Evolutionary conservation across 2,113 vertebrate species (phyloP), one percentile per base, ranked within the genome.

Genomic region (Perccottus glenii): DNA sequence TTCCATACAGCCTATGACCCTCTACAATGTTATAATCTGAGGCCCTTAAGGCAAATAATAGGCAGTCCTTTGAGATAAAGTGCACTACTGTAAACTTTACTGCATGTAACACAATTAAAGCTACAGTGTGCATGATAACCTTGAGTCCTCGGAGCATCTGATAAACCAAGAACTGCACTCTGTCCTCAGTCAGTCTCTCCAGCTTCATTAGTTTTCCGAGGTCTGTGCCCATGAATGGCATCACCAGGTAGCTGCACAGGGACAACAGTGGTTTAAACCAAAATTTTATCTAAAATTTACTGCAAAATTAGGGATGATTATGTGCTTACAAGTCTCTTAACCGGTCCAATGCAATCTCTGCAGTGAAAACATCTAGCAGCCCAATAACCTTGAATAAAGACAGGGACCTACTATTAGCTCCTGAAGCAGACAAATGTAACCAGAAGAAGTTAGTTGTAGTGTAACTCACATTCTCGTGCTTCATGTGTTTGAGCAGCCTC

Each of bases 91-190:
- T 35, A 55, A 33, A 15, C 14, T 14, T 27, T 33, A 11, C 33
- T 40, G 12, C 52, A 38, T 55, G 4, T 42, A 58, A 40, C 8
- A 57, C 9, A 40, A 57, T 15, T 15, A 15, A 38, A 56, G 15
- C 35, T 19, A 11, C 38, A 6, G 11, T 11, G 42, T 16, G 14
- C 6, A 19, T 59, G n/a, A 16, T 63, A 52, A 99, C 98, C 95
- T 98, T 98, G 67, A 99, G 91, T 35, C 97, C 98, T 77, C 90
- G 96, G 62, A 99, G 71, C 78, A 97, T 96, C 90, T 99, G 97
- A 81, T 97, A 99, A 9, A 96, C 92, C 1, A 99, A 92, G 82
- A 96, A 99, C 83, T 99, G 97, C 68, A 99, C 90, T 11, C 94
- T 86, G 79, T 99, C 96, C 82, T 98, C 96, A 0, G 94, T 92